Evolutionary conservation across 1,140 invertebrate species (phyloP).

Genomic region (Dinoponera quadriceps): DNA sequence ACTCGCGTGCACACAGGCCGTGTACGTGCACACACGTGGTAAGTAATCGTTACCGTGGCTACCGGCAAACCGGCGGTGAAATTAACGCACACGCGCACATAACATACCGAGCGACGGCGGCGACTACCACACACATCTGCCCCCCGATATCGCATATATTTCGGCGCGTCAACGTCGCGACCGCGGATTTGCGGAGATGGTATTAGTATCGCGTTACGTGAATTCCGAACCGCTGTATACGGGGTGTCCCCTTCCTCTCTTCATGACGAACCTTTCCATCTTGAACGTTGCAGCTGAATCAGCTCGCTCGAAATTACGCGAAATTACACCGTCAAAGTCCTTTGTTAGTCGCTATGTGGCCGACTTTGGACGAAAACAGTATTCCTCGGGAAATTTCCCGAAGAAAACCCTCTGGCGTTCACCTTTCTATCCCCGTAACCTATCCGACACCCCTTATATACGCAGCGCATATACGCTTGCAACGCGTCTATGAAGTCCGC

Average conservation of each 20-base stretch:
- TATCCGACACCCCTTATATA: constrained; percentile 36
- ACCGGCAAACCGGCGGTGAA: constrained; percentile 75
- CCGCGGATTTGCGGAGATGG: constrained; percentile 66
- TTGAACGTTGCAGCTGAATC: too few relatives aligned
- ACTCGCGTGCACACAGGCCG: constrained; percentile 20
- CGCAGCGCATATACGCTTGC: constrained; percentile 5
- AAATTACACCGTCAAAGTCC: too few relatives aligned
- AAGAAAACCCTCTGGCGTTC: not conserved
- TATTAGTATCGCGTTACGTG: constrained; percentile 71
- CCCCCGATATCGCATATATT: constrained; percentile 30
- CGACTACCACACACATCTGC: not conserved
- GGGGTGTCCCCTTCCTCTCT: constrained; percentile 34
- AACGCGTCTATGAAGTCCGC: constrained; percentile 37
- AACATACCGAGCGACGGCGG: constrained; percentile 42
- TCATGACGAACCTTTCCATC: not conserved
- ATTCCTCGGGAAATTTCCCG: not conserved
- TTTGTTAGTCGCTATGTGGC: too few relatives aligned
- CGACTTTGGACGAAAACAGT: too few relatives aligned
- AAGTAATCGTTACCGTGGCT: constrained; percentile 76
- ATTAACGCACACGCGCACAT: constrained; percentile 64
- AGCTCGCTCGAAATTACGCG: too few relatives aligned
- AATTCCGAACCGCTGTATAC: constrained; percentile 51
- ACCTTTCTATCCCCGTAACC: too few relatives aligned
- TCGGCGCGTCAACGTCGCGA: constrained; percentile 65
- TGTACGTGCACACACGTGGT: constrained; percentile 38